Base-by-base conservation (phyloP, 2,797 vertebrate species). In the Hylomyscus alleni region DNA sequence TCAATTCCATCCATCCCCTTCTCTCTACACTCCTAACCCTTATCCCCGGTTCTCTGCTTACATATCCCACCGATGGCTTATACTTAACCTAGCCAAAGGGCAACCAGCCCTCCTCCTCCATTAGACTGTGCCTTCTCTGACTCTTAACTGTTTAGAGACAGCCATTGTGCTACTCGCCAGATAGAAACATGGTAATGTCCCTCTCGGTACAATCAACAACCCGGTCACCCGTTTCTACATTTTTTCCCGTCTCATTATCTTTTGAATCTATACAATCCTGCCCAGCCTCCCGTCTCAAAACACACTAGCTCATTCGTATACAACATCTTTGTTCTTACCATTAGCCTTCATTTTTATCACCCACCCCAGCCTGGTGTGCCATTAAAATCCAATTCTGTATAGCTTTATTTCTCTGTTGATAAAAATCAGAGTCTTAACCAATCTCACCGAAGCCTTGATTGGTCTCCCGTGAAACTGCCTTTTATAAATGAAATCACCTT, bases 391-490 rank as follows among this genome's bases (percentile, higher is more conserved):
- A 14, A 69, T 75, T 82, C 77, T 78, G 87, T 62, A 22, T 67
- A 77, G 50, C 50, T 83, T 65, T 47, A 88, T 92, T 85, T 91
- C 67, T 54, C 92, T 26, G n/a, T 37, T 93, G 19, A 56, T 94
- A 81, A 91, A 88, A 85, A 44, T 91, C 83, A 24, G 24, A 92
- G 78, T 52, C 83, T 14, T 69, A 34, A 20, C 62, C 8, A 3
- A 11, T 67, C 44, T 50, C 24, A 34, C 50, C 24, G 34, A 81
- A 89, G n/a, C 26, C 56, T 90, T 54, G 9, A 84, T 60, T 82
- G 3, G 31, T 20, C 89, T 83, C 80, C 73, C 13, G 34, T 40
- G 77, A 92, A 90, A 78, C 13, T 80, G 19, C 37, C 84, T 86
- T 85, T 92, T 65, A 40, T 85, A 86, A 92, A 78, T 44, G 44